Evolutionary conservation across 2,888 invertebrate species (phyloP).

Genomic region (Pandemis cinnamomeana): DNA sequence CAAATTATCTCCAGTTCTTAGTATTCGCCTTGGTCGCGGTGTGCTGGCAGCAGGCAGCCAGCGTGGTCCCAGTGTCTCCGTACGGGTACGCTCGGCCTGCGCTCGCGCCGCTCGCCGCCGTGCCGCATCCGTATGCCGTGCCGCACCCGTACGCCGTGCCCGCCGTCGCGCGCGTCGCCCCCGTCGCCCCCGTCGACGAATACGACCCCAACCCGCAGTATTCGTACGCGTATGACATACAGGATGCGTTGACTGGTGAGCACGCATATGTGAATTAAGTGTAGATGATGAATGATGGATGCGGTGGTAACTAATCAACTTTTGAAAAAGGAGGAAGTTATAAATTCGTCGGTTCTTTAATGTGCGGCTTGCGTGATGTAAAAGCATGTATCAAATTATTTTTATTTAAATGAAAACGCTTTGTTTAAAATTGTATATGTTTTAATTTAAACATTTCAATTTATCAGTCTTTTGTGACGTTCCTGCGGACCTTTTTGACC

Average conservation of each 20-base stretch:
- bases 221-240: conserved; percentile 88
- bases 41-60: conserved; percentile 64
- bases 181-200: conserved; percentile 75
- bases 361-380: too few species aligned
- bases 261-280: background rate
- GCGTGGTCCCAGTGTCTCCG: conserved; percentile 61
- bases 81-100: conserved; percentile 62
- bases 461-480: too few species aligned
- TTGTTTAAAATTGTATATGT: too few species aligned
- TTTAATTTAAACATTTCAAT: too few species aligned
- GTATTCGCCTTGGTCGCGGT: conserved; percentile 66
- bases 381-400: too few species aligned
- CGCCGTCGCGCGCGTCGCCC: conserved; percentile 16
- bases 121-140: conserved; percentile 47
- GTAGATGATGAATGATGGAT: too few species aligned
- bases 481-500: too few species aligned
- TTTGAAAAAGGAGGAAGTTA: too few species aligned
- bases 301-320: too few species aligned
- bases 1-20: conserved; percentile 58
- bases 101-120: conserved; percentile 49
- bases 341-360: too few species aligned
- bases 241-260: conserved; percentile 87
- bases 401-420: too few species aligned
- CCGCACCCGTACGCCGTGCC: conserved; percentile 46
- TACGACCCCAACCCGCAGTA: conserved; percentile 87